Conservation (phyloP, 2,113 vertebrate genomes). For the Alexandromys fortis region DNA sequence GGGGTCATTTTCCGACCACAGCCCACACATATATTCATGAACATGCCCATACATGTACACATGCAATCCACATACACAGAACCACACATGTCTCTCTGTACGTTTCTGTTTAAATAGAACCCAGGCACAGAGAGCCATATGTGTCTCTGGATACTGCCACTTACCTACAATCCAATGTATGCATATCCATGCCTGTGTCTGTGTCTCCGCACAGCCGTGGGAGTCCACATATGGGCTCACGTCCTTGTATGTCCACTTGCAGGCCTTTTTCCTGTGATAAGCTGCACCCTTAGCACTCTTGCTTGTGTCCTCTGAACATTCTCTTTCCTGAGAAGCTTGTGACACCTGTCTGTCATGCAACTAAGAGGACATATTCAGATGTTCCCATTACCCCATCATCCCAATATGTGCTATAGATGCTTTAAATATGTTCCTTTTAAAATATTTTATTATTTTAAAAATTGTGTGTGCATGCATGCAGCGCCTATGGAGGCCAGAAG, state of each 20-base stretch:
- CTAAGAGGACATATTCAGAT: rapidly evolving
- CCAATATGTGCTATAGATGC: rapidly evolving
- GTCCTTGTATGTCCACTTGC: rapidly evolving
- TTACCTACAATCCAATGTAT: no score
- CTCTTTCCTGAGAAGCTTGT: not conserved
- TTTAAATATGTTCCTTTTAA: not conserved
- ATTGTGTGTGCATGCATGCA: no score
- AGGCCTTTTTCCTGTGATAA: rapidly evolving
- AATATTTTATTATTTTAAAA: not conserved
- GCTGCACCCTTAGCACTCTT: rapidly evolving
- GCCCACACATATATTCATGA: not conserved
- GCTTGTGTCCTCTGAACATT: rapidly evolving
- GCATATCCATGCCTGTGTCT: no score
- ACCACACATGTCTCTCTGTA: not conserved
- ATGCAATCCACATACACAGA: not conserved
- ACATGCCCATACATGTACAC: not conserved
- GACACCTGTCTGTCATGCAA: not conserved
- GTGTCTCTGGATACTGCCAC: no score
- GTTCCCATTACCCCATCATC: not conserved
- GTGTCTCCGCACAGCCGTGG: not conserved
- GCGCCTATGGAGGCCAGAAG: no score
- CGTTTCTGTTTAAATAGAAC: no score
- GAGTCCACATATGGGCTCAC: not conserved
- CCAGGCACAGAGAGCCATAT: no score
- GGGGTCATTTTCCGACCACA: not conserved